Base-by-base conservation (phyloP, 2,113 vertebrate species). In the Melanerpes formicivorus region DNA sequence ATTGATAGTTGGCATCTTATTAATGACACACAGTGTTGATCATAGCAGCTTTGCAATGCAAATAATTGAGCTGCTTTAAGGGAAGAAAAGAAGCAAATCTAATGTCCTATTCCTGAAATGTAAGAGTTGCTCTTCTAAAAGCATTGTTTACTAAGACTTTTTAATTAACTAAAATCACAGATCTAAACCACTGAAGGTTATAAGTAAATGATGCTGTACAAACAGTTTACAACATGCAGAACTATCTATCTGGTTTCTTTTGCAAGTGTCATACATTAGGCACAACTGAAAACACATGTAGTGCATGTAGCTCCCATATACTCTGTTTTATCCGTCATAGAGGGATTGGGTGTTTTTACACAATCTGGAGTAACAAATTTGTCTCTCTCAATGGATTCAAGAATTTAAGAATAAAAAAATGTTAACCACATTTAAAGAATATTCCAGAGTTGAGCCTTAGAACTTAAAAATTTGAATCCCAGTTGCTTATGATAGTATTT, bases 311-410 rank as follows among this genome's bases (percentile, higher is more conserved):
- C 30, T 82, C 14, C 27, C 11, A 10, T n/a, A 12, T 29, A 26
- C 16, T 54, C 30, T 23, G 14, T 44, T 19, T 72, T 59, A 70
- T 65, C 30, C 30, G 1, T 76, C 12, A 2, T 11, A 37, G 16
- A 1, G 0, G 1, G 16, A 22, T 58, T 6, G 17, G 2, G 0
- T 11, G 6, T 55, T 81, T 84, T 52, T 15, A 42, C 7, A 30
- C 17, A 29, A 6, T 42, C 5, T 62, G 6, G 6, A 60, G 18
- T 60, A 60, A 64, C 26, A 14, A 66, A 40, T 8, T 8, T 83
- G 25, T 75, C 5, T 71, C 2, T 32, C 10, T 52, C 18, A 37
- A 10, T 9, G 56, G 40, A 30, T 67, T 34, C 2, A 56, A 56
- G 5, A 74, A 80, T 2, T 63, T 80, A 27, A 37, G 27, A 82